Conservation (phyloP, 1,140 invertebrate species). For the Pseudomyrmex concolor region DNA sequence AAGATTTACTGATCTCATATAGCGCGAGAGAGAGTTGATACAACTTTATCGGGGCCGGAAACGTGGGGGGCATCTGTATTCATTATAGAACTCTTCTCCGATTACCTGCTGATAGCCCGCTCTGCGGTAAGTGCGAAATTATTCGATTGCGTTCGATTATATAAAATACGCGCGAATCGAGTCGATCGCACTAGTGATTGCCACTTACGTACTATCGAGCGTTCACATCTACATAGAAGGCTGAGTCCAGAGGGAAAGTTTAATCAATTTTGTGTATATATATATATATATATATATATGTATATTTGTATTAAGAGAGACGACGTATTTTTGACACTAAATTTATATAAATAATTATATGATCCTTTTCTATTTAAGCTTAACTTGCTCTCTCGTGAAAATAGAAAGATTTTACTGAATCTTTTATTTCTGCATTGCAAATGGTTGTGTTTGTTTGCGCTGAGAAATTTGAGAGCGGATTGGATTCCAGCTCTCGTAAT, state of each 20-base stretch:
- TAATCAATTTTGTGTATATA: not conserved
- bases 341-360: no score
- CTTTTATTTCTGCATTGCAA: no score
- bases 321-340: no score
- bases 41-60: slow-evolving; percentile 15
- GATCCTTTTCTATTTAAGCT: no score
- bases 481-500: no score
- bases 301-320: no score
- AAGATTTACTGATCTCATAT: slow-evolving; percentile 38
- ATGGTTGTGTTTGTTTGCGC: no score
- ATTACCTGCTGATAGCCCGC: slow-evolving; percentile 25
- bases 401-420: no score
- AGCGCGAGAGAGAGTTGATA: slow-evolving; percentile 28
- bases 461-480: no score
- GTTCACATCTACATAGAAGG: not conserved
- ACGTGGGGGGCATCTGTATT: not conserved
- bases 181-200: slow-evolving; percentile 8
- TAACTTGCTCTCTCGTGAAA: no score
- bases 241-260: not conserved
- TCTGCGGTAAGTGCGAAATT: slow-evolving; percentile 56
- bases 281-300: no score
- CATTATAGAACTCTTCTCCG: slow-evolving; percentile 1
- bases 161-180: not conserved
- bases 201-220: not conserved
- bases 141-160: slow-evolving; percentile 15